Evolutionary conservation across 1,140 invertebrate genomes (phyloP).

Genomic region (Scylla paramamosain): DNA sequence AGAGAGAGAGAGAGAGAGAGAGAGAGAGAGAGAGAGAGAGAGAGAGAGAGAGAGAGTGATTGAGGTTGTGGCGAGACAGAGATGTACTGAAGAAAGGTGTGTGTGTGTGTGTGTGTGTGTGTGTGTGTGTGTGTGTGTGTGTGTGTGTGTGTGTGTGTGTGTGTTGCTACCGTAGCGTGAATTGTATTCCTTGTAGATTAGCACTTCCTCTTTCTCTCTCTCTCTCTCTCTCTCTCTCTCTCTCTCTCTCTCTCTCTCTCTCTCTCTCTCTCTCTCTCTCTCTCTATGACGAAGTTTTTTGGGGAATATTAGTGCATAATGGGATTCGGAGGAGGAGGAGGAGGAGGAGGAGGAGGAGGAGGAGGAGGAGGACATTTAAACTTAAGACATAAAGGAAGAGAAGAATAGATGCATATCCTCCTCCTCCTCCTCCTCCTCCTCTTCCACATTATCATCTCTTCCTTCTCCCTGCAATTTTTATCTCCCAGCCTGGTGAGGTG

Average conservation of each 20-base stretch:
- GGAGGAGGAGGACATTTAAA: not conserved
- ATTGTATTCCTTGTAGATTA: not conserved
- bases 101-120: slow-evolving; percentile 1
- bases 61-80: not conserved
- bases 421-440: not conserved
- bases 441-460: not conserved
- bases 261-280: slow-evolving; percentile 40
- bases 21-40: too few relatives aligned
- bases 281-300: too few relatives aligned
- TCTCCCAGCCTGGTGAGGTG: not conserved
- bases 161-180: not conserved
- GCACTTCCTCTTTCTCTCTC: slow-evolving; percentile 30
- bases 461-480: too few relatives aligned
- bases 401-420: not conserved
- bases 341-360: not conserved
- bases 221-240: slow-evolving; percentile 9
- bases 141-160: slow-evolving; percentile 6
- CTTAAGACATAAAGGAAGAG: not conserved
- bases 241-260: slow-evolving; percentile 27
- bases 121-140: slow-evolving; percentile 18
- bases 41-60: too few relatives aligned
- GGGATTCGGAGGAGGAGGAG: not conserved
- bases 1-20: too few relatives aligned
- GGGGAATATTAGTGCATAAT: not conserved
- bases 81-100: not conserved